Conservation (phyloP, 2,113 vertebrate species). For the Silurus glanis region DNA sequence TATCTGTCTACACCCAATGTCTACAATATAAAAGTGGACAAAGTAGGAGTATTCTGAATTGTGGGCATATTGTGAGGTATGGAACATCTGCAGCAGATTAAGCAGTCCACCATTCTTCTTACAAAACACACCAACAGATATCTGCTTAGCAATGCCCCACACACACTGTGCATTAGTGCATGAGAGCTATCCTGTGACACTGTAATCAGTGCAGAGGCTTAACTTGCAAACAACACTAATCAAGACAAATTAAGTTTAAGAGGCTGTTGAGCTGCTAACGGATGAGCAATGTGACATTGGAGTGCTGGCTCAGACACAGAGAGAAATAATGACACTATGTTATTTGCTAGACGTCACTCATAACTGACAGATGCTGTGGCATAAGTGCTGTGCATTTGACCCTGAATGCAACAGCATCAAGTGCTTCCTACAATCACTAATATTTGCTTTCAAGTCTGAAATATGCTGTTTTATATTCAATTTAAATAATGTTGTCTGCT, state of each 20-base stretch:
- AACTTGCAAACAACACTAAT: constrained; percentile 53
- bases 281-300: constrained; percentile 49
- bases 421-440: background rate
- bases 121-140: background rate
- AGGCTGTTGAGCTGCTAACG: constrained; percentile 57
- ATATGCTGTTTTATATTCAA: background rate
- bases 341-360: constrained; percentile 14
- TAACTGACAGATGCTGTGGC: constrained; percentile 25
- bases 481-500: background rate
- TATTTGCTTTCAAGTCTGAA: background rate
- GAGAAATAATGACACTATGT: constrained; percentile 43
- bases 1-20: background rate
- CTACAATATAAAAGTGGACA: background rate
- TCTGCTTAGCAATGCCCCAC: constrained; percentile 10
- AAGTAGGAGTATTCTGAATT: background rate
- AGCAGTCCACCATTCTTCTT: background rate
- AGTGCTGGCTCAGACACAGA: constrained; percentile 30
- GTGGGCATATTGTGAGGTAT: background rate
- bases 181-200: constrained; percentile 30
- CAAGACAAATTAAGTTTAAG: constrained; percentile 57
- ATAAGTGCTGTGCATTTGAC: constrained; percentile 24
- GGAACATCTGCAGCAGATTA: constrained; percentile 5
- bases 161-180: constrained; percentile 22
- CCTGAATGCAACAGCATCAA: background rate
- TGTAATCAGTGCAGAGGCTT: constrained; percentile 53